Evolutionary conservation across 2,113 vertebrate species (phyloP).

Genomic region (Antechinus stuartii): DNA sequence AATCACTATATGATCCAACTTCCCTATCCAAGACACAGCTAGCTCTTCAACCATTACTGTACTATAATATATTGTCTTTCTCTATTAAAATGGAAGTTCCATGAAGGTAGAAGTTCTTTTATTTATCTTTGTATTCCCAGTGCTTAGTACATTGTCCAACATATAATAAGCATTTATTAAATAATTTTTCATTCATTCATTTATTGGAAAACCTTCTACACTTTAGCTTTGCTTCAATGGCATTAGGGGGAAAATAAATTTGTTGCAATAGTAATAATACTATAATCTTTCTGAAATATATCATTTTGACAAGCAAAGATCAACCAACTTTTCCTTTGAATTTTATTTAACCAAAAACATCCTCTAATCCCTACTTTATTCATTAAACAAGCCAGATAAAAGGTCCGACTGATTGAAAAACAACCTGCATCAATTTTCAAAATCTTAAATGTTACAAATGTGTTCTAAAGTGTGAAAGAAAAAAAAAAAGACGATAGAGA

Average conservation of each 20-base stretch:
- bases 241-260: background rate
- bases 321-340: background rate
- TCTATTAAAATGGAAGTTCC: background rate
- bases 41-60: background rate
- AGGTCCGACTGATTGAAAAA: conserved; percentile 19
- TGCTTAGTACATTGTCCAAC: background rate
- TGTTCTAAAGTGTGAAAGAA: background rate
- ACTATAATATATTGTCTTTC: background rate
- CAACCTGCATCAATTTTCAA: conserved; percentile 42
- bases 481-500: background rate
- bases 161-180: background rate
- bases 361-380: background rate
- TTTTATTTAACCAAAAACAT: background rate
- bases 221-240: background rate
- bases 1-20: background rate
- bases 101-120: background rate
- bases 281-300: background rate
- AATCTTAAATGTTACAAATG: background rate
- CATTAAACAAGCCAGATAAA: background rate
- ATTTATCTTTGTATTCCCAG: background rate
- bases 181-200: background rate
- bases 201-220: background rate
- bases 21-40: background rate
- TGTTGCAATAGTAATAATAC: background rate
- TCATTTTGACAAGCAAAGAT: background rate